A percentile compares a stretch with the other conserved stretches of the same genome.
phyloP scores from a whole-genome alignment of 2,797 vertebrate species.

The Sebastes melanostomus region DNA sequence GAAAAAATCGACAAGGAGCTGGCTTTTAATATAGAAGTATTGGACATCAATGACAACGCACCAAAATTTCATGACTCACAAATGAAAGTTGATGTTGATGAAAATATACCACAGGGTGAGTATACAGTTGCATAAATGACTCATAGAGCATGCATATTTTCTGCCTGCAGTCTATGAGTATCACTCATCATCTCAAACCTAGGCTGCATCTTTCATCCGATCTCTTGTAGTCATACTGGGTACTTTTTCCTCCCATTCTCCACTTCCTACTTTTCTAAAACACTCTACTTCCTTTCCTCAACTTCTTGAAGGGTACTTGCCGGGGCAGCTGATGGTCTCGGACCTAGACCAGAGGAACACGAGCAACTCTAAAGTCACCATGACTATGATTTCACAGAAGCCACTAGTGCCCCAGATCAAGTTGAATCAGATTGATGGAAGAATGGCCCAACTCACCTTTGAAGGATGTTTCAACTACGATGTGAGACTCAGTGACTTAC shows the following conservation, averaged over 20 bases:
- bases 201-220: background rate
- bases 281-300: background rate
- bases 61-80: conserved; percentile 67
- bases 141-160: background rate
- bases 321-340: conserved; percentile 42
- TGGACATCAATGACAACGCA: conserved; percentile 87
- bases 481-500: conserved; percentile 64
- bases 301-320: conserved; percentile 52
- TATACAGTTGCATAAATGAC: background rate
- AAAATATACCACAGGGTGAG: conserved; percentile 72
- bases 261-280: background rate
- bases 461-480: conserved; percentile 85
- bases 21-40: conserved; percentile 81
- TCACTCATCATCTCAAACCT: background rate
- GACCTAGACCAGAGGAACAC: conserved; percentile 79
- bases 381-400: conserved; percentile 75
- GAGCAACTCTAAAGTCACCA: conserved; percentile 76
- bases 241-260: background rate
- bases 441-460: conserved; percentile 58
- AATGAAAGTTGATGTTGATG: conserved; percentile 46
- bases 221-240: background rate
- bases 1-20: conserved; percentile 72
- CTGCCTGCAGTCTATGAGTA: background rate
- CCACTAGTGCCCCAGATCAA: conserved; percentile 69
- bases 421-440: background rate